Evolutionary conservation across 2,797 vertebrate species (phyloP).

Genomic region (Leptodactylus fallax): DNA sequence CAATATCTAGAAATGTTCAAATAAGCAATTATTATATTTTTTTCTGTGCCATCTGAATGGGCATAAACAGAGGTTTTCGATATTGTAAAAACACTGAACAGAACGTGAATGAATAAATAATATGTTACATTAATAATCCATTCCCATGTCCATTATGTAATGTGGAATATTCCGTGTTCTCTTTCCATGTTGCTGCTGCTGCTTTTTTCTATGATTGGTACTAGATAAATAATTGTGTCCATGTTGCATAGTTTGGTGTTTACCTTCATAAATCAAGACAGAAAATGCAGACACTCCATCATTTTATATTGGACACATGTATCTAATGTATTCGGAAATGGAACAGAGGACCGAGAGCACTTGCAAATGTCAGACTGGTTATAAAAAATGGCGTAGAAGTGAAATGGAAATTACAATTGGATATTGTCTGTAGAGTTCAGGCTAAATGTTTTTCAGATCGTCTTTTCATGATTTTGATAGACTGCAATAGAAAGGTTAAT

Average conservation of each 20-base stretch:
- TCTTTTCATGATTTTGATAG: neutral
- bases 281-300: neutral
- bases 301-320: slow-evolving; percentile 28
- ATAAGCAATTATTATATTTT: neutral
- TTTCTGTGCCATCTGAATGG: neutral
- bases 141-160: neutral
- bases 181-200: neutral
- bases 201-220: neutral
- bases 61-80: neutral
- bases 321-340: slow-evolving; percentile 23
- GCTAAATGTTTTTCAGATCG: neutral
- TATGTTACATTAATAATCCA: neutral
- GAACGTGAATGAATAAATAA: neutral
- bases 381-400: neutral
- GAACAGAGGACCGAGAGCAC: neutral
- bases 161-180: neutral
- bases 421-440: neutral
- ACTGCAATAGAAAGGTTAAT: neutral
- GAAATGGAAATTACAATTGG: neutral
- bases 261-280: neutral
- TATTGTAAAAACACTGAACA: neutral
- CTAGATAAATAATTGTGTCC: neutral
- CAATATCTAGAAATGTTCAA: neutral
- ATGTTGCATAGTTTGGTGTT: neutral
- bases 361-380: neutral